Conservation (phyloP, 1,140 invertebrate species). For the Drosophila simulans region DNA sequence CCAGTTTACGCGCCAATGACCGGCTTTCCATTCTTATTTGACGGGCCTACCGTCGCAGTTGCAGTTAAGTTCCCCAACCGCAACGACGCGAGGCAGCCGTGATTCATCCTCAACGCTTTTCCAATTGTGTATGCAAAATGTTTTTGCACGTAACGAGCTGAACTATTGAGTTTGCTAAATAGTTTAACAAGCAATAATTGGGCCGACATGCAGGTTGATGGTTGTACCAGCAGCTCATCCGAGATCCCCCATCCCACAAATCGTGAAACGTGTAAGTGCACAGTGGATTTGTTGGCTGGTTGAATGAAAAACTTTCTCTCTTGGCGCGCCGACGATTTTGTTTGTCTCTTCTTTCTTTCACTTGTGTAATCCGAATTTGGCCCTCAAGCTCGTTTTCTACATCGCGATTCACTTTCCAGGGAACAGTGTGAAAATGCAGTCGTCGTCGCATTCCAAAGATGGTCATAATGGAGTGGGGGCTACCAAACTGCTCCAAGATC, state of each 20-base stretch:
- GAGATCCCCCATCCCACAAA: constrained; percentile 1
- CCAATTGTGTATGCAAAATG: constrained; percentile 4
- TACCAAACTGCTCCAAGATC: neutral
- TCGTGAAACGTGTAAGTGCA: constrained; percentile 37
- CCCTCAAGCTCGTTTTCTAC: constrained; percentile 17
- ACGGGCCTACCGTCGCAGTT: constrained; percentile 3
- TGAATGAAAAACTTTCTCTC: constrained; percentile 43
- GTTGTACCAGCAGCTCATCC: constrained; percentile 11
- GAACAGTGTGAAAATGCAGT: constrained; percentile 50
- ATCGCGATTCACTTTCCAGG: constrained; percentile 25
- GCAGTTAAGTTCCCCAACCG: constrained; percentile 6
- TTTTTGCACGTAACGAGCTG: constrained; percentile 20
- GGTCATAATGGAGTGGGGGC: constrained; percentile 16
- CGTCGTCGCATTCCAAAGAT: constrained; percentile 17
- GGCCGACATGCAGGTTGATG: constrained; percentile 10
- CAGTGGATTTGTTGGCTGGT: constrained; percentile 12
- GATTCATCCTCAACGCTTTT: neutral
- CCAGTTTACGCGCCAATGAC: constrained; percentile 37
- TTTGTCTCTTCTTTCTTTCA: constrained; percentile 22
- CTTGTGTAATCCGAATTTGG: constrained; percentile 23
- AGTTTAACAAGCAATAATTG: constrained; percentile 24
- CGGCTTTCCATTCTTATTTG: constrained; percentile 1
- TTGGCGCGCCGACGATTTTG: constrained; percentile 31
- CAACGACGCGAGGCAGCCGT: constrained; percentile 7
- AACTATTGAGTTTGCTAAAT: constrained; percentile 21